These are phyloP conservation scores for Dermochelys coriacea DNA, from an alignment of 2,797 vertebrate genomes.

Conservation along the genomic window DNA sequence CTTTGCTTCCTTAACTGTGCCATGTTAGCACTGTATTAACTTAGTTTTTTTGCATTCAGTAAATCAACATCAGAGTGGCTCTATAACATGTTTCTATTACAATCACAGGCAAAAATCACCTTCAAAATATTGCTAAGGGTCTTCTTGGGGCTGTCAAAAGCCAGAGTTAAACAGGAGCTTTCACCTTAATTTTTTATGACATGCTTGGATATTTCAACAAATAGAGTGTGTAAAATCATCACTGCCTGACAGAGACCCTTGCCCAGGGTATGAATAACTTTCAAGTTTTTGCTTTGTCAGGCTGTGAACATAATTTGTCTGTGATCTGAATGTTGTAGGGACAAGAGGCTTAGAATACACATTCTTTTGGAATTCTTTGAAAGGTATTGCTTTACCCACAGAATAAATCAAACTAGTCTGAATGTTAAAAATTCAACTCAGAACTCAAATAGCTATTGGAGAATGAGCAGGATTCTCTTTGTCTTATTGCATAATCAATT, in stretches of 20 bases:
- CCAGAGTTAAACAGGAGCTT: background rate
- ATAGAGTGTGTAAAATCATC: background rate
- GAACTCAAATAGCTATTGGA: background rate
- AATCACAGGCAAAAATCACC: background rate
- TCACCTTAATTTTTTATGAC: background rate
- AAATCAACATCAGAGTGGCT: constrained; percentile 6
- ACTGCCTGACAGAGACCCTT: background rate
- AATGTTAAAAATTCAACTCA: background rate
- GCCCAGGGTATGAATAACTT: background rate
- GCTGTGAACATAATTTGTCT: accelerated
- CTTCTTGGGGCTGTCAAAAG: background rate
- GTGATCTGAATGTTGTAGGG: background rate
- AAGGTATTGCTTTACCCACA: background rate
- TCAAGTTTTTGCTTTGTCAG: background rate
- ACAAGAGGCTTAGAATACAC: background rate
- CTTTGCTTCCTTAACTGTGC: constrained; percentile 11
- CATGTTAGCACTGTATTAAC: constrained; percentile 49
- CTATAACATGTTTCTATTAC: background rate
- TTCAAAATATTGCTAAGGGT: constrained; percentile 2
- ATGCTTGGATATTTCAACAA: background rate
- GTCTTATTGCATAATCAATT: background rate
- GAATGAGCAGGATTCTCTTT: background rate
- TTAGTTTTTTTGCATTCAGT: constrained; percentile 8
- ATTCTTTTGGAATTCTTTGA: background rate
- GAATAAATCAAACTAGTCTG: background rate